phyloP scores from a whole-genome alignment of 2,888 invertebrate genomes.

The Hypomecis atomaria region DNA sequence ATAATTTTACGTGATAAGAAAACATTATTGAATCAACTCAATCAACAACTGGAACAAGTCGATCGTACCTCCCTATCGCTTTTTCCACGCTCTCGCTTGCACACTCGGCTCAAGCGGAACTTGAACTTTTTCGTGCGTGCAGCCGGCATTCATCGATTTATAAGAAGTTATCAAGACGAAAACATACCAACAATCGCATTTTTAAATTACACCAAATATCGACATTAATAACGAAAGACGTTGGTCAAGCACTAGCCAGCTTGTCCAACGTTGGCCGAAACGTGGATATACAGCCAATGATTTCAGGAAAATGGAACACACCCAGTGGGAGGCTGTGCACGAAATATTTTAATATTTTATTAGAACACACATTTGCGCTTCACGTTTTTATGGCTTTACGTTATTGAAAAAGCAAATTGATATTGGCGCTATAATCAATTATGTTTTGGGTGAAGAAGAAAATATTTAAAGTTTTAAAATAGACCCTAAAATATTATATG shows the following conservation, averaged over 20 bases:
- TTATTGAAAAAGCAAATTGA: conserved; percentile 38
- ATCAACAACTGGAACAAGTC: too few species aligned
- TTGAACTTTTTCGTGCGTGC: too few species aligned
- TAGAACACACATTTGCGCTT: conserved; percentile 39
- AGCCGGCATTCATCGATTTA: too few species aligned
- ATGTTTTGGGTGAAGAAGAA: not conserved
- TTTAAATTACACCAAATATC: too few species aligned
- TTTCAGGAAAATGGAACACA: conserved; percentile 38
- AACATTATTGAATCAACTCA: too few species aligned
- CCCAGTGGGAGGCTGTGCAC: conserved; percentile 38
- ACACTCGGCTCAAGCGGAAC: too few species aligned
- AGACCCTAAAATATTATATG: not conserved
- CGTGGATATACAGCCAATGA: conserved; percentile 25
- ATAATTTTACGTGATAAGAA: too few species aligned
- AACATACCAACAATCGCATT: too few species aligned
- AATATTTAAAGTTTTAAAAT: conserved; percentile 1
- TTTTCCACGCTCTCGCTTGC: too few species aligned
- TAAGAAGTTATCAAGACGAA: too few species aligned
- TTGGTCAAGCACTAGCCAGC: conserved; percentile 6
- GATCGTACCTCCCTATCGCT: too few species aligned
- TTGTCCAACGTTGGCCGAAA: conserved; percentile 18
- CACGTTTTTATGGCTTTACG: conserved; percentile 37
- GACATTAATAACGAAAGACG: not conserved
- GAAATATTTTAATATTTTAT: conserved; percentile 47
- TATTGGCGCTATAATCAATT: conserved; percentile 29